These are phyloP conservation scores for Pseudomyrmex dendroicus DNA, from an alignment of 1,140 invertebrate genomes.

Conservation along the genomic window DNA sequence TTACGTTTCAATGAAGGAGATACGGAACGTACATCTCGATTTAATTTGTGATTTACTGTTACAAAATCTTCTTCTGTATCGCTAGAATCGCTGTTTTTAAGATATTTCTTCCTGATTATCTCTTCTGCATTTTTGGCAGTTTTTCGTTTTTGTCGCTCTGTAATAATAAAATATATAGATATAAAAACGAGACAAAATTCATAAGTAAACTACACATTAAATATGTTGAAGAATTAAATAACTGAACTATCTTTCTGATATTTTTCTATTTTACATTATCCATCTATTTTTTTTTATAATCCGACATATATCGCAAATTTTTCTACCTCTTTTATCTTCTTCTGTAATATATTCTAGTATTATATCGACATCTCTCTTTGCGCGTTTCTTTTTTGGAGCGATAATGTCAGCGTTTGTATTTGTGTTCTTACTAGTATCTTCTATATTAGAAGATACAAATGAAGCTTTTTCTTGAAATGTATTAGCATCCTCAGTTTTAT, in stretches of 20 bases:
- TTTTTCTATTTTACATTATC: no score
- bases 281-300: neutral
- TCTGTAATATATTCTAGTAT: constrained; percentile 35
- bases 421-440: no score
- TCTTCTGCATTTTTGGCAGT: constrained; percentile 79
- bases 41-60: constrained; percentile 69
- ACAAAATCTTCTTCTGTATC: constrained; percentile 70
- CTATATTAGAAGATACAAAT: no score
- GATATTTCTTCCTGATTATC: constrained; percentile 76
- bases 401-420: no score
- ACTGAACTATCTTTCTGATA: no score
- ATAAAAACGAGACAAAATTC: constrained; percentile 13
- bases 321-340: constrained; percentile 71
- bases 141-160: constrained; percentile 72
- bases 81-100: constrained; percentile 73
- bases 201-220: neutral
- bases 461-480: neutral
- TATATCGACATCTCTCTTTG: constrained; percentile 36
- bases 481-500: neutral
- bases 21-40: constrained; percentile 42
- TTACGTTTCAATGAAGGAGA: constrained; percentile 77
- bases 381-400: constrained; percentile 53
- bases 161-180: constrained; percentile 35
- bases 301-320: constrained; percentile 11
- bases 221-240: neutral